phyloP scores from a whole-genome alignment of 2,113 vertebrate genomes.

The Mus spicilegus region DNA sequence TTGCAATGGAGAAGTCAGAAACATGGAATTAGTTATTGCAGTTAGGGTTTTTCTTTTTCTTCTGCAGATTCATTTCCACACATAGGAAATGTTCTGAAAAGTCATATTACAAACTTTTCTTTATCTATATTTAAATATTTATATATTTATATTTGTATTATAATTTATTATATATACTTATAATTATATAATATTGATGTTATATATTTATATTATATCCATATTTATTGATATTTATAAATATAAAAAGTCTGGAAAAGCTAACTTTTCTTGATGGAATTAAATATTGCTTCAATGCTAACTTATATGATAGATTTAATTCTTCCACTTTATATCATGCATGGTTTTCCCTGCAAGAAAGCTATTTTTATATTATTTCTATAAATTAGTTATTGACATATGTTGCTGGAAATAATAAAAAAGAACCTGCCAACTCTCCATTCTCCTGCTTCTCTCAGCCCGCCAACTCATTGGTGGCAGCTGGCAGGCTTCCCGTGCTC shows the following conservation, averaged over 20 bases:
- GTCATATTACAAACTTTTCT: slow-evolving; percentile 9
- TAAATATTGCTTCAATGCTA: not conserved
- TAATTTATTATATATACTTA: too few species aligned
- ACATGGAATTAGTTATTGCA: not conserved
- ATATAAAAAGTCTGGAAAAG: slow-evolving; percentile 19
- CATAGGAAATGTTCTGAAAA: not conserved
- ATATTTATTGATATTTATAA: not conserved
- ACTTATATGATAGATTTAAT: not conserved
- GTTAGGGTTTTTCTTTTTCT: not conserved
- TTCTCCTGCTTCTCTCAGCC: too few species aligned
- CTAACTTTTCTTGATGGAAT: not conserved
- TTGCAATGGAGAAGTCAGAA: not conserved
- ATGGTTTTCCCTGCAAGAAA: not conserved
- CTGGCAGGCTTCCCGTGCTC: too few species aligned
- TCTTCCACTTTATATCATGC: not conserved
- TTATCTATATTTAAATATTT: not conserved
- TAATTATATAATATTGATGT: too few species aligned
- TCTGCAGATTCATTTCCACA: not conserved
- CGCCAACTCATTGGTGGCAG: too few species aligned
- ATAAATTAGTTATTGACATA: not conserved
- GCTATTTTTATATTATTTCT: not conserved
- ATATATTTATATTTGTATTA: too few species aligned
- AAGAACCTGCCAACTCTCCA: too few species aligned
- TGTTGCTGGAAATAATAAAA: too few species aligned
- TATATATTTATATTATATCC: too few species aligned